Base-by-base conservation (phyloP, 2,888 invertebrate species). In the Nemoura dubitans region DNA sequence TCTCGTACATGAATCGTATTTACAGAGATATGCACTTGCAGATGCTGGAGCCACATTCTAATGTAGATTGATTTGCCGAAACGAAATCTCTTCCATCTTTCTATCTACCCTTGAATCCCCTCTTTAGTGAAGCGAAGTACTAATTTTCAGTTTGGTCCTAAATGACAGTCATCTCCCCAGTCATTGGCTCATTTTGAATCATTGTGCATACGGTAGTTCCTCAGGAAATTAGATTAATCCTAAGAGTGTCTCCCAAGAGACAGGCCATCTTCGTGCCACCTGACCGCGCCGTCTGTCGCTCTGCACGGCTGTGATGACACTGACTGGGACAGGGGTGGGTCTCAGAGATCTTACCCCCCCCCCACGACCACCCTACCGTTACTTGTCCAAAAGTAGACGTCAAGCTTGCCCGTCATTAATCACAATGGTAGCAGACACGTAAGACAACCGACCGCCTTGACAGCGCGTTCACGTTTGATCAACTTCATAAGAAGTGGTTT, bases 351-450 rank as follows among this genome's bases (percentile, higher is more conserved):
- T n/a, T n/a, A n/a, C n/a, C n/a, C 59, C 21, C 59, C 59, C 2
- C 14, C 59, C 59, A 21, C 16, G 16, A 59, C 59, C 59, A 21
- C 59, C 21, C 21, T 21, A 21, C 59, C 21, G 1, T 21, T 59
- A 59, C 59, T 59, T 59, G 59, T 59, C 59, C 59, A 59, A 59
- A 59, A 59, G 59, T 59, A 59, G 59, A 59, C 59, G 59, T 59
- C 59, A 59, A 59, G 59, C 21, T 21, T 16, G 59, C 21, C 59
- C 10, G 14, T 59, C 59, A 59, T 59, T 59, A 59, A 59, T 59
- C 59, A 59, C 59, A 59, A 1, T 59, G 59, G 16, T 59, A 59
- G 59, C 59, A 59, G 59, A 21, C 59, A 59, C 59, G 59, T 59
- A 59, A 59, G 59, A 59, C 59, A 59, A 59, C 16, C 59, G 21